Percentiles rank a stretch among this genome's conserved stretches.
phyloP scores from a whole-genome alignment of 2,888 invertebrate genomes.

The Diploptera punctata region DNA sequence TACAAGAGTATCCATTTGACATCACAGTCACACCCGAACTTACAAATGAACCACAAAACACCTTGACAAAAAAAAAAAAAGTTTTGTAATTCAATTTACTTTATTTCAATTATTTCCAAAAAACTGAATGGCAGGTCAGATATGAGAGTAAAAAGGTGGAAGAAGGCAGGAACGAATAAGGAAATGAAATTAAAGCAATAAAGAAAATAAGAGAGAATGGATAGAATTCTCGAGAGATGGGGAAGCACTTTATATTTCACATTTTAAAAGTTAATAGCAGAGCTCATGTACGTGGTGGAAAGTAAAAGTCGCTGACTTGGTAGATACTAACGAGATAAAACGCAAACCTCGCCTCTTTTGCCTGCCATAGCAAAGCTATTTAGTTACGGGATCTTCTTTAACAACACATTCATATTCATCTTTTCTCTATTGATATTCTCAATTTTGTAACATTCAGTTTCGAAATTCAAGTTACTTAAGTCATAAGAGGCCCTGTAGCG shows the following conservation, averaged over 20 bases:
- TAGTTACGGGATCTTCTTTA: not conserved
- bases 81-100: not conserved
- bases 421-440: too few relatives aligned
- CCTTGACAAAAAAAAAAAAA: too few relatives aligned
- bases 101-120: not conserved
- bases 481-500: too few relatives aligned
- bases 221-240: not conserved
- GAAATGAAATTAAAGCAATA: not conserved
- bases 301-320: constrained; percentile 7
- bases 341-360: not conserved
- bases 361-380: not conserved
- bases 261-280: constrained; percentile 6
- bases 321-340: constrained; percentile 5
- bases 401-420: too few relatives aligned
- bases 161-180: too few relatives aligned
- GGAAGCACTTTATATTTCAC: not conserved
- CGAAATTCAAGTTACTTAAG: too few relatives aligned
- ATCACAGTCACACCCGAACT: too few relatives aligned
- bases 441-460: too few relatives aligned
- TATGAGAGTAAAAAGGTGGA: too few relatives aligned
- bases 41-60: too few relatives aligned
- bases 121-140: too few relatives aligned
- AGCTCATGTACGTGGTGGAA: not conserved
- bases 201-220: not conserved
- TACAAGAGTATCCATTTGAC: too few relatives aligned